Conservation (phyloP, 2,113 vertebrate species). For the Cebus imitator region DNA sequence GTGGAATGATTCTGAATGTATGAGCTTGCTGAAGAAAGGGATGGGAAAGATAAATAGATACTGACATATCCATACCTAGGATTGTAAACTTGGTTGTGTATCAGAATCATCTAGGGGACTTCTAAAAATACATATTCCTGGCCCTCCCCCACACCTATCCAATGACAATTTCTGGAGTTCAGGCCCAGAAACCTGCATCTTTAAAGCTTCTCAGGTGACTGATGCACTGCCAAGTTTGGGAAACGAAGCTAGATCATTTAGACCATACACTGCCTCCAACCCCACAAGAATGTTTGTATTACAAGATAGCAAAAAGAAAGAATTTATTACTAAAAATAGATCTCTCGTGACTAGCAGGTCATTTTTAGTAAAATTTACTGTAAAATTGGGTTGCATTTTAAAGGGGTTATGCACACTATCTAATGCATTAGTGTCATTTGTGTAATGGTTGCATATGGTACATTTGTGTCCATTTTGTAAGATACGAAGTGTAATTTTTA, state of each 20-base stretch:
- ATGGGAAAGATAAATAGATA: not conserved
- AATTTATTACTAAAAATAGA: constrained; percentile 32
- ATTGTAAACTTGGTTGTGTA: not conserved
- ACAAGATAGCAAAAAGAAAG: not conserved
- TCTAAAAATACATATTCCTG: not conserved
- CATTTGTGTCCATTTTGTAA: not conserved
- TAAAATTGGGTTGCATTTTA: not conserved
- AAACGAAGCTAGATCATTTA: constrained; percentile 34
- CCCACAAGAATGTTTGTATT: not conserved
- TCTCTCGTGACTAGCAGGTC: not conserved
- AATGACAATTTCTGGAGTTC: not conserved
- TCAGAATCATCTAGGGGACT: not conserved
- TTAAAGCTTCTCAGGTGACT: constrained; percentile 17
- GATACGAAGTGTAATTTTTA: constrained; percentile 32
- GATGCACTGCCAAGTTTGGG: not conserved
- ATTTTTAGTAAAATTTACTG: constrained; percentile 29
- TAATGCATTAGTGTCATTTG: not conserved
- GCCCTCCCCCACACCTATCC: not conserved
- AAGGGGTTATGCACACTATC: not conserved
- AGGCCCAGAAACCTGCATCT: not conserved
- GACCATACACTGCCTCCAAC: not conserved
- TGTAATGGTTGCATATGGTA: not conserved
- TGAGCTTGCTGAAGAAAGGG: constrained; percentile 8
- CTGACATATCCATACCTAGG: not conserved
- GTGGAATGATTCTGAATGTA: not conserved